A percentile compares a stretch with the other conserved stretches of the same genome.
These are phyloP conservation scores for Biston stratarius DNA, from an alignment of 2,888 invertebrate species.

Conservation along the genomic window DNA sequence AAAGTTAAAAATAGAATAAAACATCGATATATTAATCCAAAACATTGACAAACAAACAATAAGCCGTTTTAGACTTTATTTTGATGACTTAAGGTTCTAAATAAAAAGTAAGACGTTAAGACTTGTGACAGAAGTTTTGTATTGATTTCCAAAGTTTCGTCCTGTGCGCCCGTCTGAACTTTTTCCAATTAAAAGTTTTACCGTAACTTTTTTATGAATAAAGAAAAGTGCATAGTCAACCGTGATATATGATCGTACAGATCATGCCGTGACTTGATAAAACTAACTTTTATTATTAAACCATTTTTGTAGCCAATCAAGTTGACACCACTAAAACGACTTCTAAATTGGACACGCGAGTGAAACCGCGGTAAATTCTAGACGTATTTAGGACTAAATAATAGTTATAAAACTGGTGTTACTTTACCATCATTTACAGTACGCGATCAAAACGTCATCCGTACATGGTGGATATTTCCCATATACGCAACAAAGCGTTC, in stretches of 20 bases:
- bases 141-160: slow-evolving; percentile 22
- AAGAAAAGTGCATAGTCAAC: slow-evolving; percentile 10
- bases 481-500: too few relatives aligned
- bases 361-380: too few relatives aligned
- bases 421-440: too few relatives aligned
- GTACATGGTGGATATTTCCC: too few relatives aligned
- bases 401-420: too few relatives aligned
- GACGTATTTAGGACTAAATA: too few relatives aligned
- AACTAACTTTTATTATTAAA: too few relatives aligned
- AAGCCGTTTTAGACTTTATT: slow-evolving; percentile 2
- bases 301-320: too few relatives aligned
- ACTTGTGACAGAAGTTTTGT: slow-evolving; percentile 11
- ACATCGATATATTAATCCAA: background rate
- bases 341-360: too few relatives aligned
- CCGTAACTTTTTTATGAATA: slow-evolving; percentile 1
- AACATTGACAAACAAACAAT: background rate
- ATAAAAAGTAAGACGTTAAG: background rate
- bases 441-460: too few relatives aligned
- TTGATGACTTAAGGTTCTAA: background rate
- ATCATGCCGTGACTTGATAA: background rate
- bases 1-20: slow-evolving; percentile 29
- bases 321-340: too few relatives aligned
- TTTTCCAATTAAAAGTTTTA: slow-evolving; percentile 30
- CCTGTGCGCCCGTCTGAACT: slow-evolving; percentile 20
- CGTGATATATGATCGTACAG: background rate